phyloP scores from a whole-genome alignment of 2,888 invertebrate genomes.

The Xestia xanthographa region DNA sequence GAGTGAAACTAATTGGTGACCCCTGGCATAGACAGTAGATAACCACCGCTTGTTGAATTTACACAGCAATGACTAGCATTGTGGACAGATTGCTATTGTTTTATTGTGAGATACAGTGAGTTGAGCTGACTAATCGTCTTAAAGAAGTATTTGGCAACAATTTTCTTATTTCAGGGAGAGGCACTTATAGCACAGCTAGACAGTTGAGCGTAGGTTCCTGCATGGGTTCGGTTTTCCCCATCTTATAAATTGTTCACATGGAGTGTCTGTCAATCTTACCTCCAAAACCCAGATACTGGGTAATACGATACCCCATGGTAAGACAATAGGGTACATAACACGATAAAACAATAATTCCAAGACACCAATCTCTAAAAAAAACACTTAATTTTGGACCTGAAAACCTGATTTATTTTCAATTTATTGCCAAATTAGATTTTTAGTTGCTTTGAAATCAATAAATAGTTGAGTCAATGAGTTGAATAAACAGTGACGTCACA shows the following conservation, averaged over 20 bases:
- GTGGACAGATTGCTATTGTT: conserved; percentile 30
- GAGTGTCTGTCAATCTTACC: not conserved
- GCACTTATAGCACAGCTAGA: too few species aligned
- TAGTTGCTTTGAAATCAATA: too few species aligned
- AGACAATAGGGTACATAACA: too few species aligned
- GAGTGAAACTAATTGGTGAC: too few species aligned
- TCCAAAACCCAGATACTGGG: not conserved
- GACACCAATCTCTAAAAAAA: too few species aligned
- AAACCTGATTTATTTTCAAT: too few species aligned
- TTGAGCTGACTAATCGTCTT: not conserved
- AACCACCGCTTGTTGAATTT: not conserved
- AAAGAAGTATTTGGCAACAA: not conserved
- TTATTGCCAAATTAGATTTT: too few species aligned
- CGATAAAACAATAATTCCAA: too few species aligned
- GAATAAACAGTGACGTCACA: too few species aligned
- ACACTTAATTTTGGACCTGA: too few species aligned
- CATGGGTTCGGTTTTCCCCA: not conserved
- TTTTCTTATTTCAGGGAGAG: too few species aligned
- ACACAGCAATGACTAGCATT: conserved; percentile 30
- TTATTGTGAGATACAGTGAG: conserved; percentile 1
- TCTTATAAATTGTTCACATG: not conserved
- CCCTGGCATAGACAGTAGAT: not conserved
- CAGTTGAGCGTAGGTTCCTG: not conserved
- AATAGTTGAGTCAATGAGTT: too few species aligned
- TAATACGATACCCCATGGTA: not conserved